Evolutionary conservation across 2,797 vertebrate species (phyloP).

Genomic region (Botia almorhae): DNA sequence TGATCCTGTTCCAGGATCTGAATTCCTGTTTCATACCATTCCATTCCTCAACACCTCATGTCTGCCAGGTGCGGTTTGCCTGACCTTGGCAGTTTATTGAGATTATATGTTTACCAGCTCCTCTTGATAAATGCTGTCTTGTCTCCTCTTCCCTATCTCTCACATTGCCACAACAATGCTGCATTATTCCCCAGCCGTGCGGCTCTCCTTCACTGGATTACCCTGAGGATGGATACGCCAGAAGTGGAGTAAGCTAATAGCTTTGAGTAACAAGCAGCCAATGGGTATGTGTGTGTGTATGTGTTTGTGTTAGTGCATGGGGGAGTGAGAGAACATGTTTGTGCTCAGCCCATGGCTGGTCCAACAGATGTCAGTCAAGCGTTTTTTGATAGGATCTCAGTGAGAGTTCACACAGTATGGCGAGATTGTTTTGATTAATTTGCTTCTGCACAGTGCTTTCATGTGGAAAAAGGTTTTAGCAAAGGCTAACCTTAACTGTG

Average conservation of each 20-base stretch:
- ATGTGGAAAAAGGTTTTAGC: slow-evolving; percentile 47
- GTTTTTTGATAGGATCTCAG: slow-evolving; percentile 54
- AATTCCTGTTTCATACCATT: slow-evolving; percentile 66
- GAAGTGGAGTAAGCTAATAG: slow-evolving; percentile 61
- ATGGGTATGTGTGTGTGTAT: slow-evolving; percentile 20
- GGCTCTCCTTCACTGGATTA: slow-evolving; percentile 59
- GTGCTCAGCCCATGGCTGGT: slow-evolving; percentile 41
- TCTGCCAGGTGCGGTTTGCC: slow-evolving; percentile 64
- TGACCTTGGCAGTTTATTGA: slow-evolving; percentile 68
- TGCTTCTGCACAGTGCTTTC: slow-evolving; percentile 44
- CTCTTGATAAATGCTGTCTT: slow-evolving; percentile 64
- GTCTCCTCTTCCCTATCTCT: slow-evolving; percentile 60
- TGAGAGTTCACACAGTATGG: slow-evolving; percentile 46
- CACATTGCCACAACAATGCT: slow-evolving; percentile 63
- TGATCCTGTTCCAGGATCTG: slow-evolving; percentile 75
- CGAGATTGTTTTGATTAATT: slow-evolving; percentile 53
- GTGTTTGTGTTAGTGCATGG: slow-evolving; percentile 23
- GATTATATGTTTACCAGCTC: slow-evolving; percentile 66
- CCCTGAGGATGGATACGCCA: slow-evolving; percentile 58
- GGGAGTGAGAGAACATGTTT: slow-evolving; percentile 43
- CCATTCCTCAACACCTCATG: slow-evolving; percentile 55
- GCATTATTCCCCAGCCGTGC: slow-evolving; percentile 60
- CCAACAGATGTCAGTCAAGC: slow-evolving; percentile 54
- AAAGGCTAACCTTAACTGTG: slow-evolving; percentile 34
- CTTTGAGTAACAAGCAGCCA: slow-evolving; percentile 56